Base-by-base conservation (phyloP, 2,888 invertebrate genomes). In the Boloria euphrosyne region DNA sequence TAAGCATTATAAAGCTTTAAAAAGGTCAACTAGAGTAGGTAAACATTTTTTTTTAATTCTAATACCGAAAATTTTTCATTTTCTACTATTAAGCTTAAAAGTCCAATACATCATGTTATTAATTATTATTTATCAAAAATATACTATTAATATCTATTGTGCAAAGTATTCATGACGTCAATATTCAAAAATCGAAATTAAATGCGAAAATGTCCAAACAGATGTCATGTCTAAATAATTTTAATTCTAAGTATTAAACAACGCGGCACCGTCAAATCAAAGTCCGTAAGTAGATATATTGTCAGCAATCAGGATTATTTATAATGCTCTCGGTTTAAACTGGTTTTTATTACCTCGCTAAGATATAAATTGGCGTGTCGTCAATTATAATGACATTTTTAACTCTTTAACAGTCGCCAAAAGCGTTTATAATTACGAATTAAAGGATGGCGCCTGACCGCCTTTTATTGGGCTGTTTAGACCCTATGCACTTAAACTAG, bases 231-330 rank as follows among this genome's bases (percentile, higher is more conserved):
- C 65, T 51, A 61, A 59, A 53, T 38, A 38, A 38, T 38, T n/a
- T 44, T 44, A 43, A 51, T 43, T 62, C 63, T 7, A 38, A 47
- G 55, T 46, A 27, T 60, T 47, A 13, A 43, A 50, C 50, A 63
- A 52, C 67, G 65, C 70, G 70, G 70, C 63, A 47, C 47, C 62
- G 43, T 70, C 70, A 70, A 71, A 71, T 71, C 68, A 62, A 54
- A 52, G 64, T 46, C 65, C 63, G 74, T 69, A 74, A 75, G 71
- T 73, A 74, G 77, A 79, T 86, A 85, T 86, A 85, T 82, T 79
- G 83, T 76, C 78, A 74, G 81, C 84, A 83, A 85, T 84, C 80
- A 71, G 75, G 71, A 73, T 86, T 80, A 86, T 80, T 79, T 79
- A 80, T 75, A 74, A 71, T 73, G 67, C 68, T 68, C 70, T 70